Evolutionary conservation across 1,140 invertebrate species (phyloP).

Genomic region (Lepidurus arcticus): DNA sequence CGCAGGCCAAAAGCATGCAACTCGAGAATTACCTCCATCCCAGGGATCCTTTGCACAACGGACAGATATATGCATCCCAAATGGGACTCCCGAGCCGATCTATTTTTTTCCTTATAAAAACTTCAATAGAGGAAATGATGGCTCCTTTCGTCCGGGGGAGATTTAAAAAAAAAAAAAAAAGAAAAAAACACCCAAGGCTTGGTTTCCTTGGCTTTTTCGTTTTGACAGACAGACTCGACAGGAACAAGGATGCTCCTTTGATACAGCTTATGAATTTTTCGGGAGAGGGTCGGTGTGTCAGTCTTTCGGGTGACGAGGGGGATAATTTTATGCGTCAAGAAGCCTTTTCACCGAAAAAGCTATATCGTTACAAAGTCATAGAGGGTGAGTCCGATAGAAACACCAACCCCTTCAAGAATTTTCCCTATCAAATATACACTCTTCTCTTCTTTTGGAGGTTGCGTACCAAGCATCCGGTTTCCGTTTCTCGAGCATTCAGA

Average conservation of each 20-base stretch:
- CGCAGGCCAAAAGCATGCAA: neutral
- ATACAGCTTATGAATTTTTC: constrained; percentile 10
- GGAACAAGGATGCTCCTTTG: constrained; percentile 5
- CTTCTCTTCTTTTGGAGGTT: neutral
- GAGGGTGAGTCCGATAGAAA: neutral
- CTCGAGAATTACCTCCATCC: constrained; percentile 9
- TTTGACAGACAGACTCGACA: constrained; percentile 11
- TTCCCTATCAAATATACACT: neutral
- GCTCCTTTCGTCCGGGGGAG: neutral
- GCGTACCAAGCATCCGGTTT: constrained; percentile 1
- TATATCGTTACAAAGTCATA: neutral
- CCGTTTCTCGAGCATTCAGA: constrained; percentile 12
- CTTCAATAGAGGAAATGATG: constrained; percentile 16
- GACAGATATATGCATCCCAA: neutral
- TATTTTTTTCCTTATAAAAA: constrained; percentile 1
- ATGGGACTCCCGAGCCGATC: neutral
- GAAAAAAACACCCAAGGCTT: neutral
- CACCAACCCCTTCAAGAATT: neutral
- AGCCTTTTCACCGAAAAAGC: constrained; percentile 1
- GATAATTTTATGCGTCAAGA: constrained; percentile 14
- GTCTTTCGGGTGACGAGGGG: neutral
- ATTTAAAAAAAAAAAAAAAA: neutral
- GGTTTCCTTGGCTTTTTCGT: neutral
- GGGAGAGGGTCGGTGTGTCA: neutral
- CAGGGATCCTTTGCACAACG: neutral